Evolutionary conservation across 2,888 invertebrate species (phyloP).

Genomic region (Phaedon cochleariae): DNA sequence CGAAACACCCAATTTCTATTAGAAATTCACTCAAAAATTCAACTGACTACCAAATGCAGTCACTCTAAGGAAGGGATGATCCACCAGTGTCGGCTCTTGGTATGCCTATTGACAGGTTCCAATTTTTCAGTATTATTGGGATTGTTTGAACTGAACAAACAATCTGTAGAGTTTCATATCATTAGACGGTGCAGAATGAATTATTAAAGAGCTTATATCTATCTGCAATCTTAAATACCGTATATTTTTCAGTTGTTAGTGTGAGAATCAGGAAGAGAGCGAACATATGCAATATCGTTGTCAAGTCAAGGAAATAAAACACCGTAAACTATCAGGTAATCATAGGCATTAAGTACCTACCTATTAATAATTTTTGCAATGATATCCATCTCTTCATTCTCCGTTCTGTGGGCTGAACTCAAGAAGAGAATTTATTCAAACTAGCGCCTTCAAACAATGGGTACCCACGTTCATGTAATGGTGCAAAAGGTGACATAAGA

Average conservation of each 20-base stretch:
- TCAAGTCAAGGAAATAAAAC: conserved; percentile 11
- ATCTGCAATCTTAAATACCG: background rate
- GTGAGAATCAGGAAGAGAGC: conserved; percentile 21
- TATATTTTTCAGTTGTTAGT: conserved; percentile 1
- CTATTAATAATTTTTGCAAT: conserved; percentile 30
- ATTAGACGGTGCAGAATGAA: no score
- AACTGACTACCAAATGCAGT: no score
- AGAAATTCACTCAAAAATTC: no score
- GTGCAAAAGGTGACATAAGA: background rate
- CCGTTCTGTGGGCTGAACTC: conserved; percentile 12
- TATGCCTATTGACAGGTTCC: no score
- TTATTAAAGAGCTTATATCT: background rate
- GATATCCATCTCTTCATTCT: conserved; percentile 10
- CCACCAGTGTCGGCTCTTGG: no score
- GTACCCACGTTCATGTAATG: background rate
- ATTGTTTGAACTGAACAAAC: no score
- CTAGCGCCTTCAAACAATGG: background rate
- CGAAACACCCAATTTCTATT: no score
- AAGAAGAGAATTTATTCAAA: conserved; percentile 10
- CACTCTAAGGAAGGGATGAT: no score
- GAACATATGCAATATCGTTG: background rate
- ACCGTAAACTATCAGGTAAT: conserved; percentile 28
- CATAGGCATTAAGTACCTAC: conserved; percentile 31
- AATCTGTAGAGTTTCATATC: no score
- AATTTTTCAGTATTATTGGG: no score